Percentiles rank a stretch among this genome's conserved stretches.
phyloP scores from a whole-genome alignment of 2,888 invertebrate genomes.

The Chrysolina oricalcia region DNA sequence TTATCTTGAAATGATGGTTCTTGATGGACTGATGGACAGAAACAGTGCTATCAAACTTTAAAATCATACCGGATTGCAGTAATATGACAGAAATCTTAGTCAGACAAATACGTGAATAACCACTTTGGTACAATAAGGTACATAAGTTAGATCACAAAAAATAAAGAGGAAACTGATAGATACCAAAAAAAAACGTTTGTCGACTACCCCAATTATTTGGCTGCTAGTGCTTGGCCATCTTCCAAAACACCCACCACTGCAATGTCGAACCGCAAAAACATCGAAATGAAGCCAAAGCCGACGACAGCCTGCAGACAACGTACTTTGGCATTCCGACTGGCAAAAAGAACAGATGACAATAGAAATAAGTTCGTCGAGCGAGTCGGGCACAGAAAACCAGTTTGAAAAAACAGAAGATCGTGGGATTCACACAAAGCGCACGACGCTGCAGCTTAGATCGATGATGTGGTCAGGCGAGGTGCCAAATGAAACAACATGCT shows the following conservation, averaged over 20 bases:
- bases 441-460: slow-evolving; percentile 48
- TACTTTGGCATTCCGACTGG: slow-evolving; percentile 18
- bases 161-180: too few relatives aligned
- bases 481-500: slow-evolving; percentile 58
- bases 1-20: too few relatives aligned
- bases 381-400: neutral
- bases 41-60: too few relatives aligned
- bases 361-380: slow-evolving; percentile 27
- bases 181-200: too few relatives aligned
- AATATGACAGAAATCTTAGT: too few relatives aligned
- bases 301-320: slow-evolving; percentile 15
- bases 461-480: slow-evolving; percentile 58
- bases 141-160: too few relatives aligned
- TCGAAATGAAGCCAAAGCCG: neutral
- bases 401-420: slow-evolving; percentile 50
- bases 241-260: neutral
- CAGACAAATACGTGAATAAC: too few relatives aligned
- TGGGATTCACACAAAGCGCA: slow-evolving; percentile 58
- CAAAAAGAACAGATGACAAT: slow-evolving; percentile 21
- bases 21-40: too few relatives aligned
- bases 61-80: too few relatives aligned
- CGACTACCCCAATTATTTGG: too few relatives aligned
- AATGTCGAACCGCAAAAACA: neutral
- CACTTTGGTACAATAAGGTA: too few relatives aligned
- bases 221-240: too few relatives aligned